Conservation (phyloP, 2,113 vertebrate genomes). For the Eira barbara region DNA sequence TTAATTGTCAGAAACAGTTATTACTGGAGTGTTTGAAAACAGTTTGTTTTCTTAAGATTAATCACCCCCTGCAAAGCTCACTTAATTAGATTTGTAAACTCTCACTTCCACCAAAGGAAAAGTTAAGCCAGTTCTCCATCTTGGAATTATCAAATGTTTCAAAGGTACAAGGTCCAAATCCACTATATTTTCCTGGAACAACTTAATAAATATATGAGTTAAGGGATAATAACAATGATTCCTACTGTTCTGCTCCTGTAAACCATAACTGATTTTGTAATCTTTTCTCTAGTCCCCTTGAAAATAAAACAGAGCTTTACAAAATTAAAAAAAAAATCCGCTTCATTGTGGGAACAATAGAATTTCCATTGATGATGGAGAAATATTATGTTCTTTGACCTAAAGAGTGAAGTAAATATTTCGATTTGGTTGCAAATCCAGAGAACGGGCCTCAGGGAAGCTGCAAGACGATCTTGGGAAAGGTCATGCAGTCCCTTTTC, state of each 20-base stretch:
- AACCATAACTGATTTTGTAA: neutral
- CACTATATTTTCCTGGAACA: constrained; percentile 43
- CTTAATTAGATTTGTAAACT: constrained; percentile 71
- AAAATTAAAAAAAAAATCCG: neutral
- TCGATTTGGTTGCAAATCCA: neutral
- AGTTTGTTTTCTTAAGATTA: constrained; percentile 75
- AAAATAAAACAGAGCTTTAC: constrained; percentile 21
- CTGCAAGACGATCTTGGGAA: neutral
- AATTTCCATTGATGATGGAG: neutral
- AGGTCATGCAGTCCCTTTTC: neutral
- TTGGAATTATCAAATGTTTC: constrained; percentile 54
- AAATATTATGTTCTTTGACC: neutral
- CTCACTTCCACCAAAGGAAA: constrained; percentile 43
- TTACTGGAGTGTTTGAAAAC: constrained; percentile 71
- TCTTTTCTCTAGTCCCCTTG: neutral
- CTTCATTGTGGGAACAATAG: constrained; percentile 3
- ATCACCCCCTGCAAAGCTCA: constrained; percentile 73
- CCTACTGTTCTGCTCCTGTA: constrained; percentile 11
- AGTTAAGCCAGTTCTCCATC: constrained; percentile 45
- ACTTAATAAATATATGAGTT: constrained; percentile 29
- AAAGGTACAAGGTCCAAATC: constrained; percentile 27
- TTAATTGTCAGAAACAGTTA: constrained; percentile 66
- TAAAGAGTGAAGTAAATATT: constrained; percentile 12
- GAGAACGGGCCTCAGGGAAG: neutral
- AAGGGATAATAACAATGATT: constrained; percentile 39